Evolutionary conservation across 2,113 vertebrate species (phyloP), one percentile per base, ranked within the genome.

Genomic region (Thamnophis sirtalis): DNA sequence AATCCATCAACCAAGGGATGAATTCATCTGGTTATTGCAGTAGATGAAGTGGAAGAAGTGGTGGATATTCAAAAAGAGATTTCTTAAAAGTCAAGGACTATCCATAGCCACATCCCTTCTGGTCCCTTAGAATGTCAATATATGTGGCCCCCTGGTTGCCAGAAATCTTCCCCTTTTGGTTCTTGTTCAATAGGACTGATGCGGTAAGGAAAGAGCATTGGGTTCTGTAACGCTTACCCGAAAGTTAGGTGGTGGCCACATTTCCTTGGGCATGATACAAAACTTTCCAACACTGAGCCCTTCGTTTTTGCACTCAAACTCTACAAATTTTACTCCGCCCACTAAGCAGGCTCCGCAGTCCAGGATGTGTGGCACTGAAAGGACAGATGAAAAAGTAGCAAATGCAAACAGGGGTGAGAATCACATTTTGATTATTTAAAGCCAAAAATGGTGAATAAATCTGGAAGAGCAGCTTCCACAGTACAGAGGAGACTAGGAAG

Each of bases 261-360:
- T 95, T 24, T 94, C 96, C 89, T 98, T 98, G 0, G 98, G 97
- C 95, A 98, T 98, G 17, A 99, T 95, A 63, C 97, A 98, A 97
- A 99, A 99, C 15, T 95, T 98, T 80, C 98, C 98, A 0, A 93
- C 0, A 4, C 97, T 98, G 88, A 96, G 93, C 26, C 99, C 98
- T 38, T 98, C 96, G 43, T 99, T 99, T 94, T 94, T 97, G 95
- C 99, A 99, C 60, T 96, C 33, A 92, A 98, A 95, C 55, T 95
- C 95, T 0, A 92, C 96, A 86, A 97, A 93, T 96, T 98, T 99
- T 13, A 98, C 86, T 54, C 98, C 98, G 90, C 99, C 99, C 1
- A 98, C 94, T 87, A 99, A 98, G 94, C 99, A 99, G 92, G 94
- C 97, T n/a, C 99, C 98, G 80, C 98, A 99, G 95, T 99, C 97